Percentiles rank a stretch among this genome's conserved stretches.
These are phyloP conservation scores for Chloroceryle inda DNA, from an alignment of 2,797 vertebrate species.

Conservation along the genomic window DNA sequence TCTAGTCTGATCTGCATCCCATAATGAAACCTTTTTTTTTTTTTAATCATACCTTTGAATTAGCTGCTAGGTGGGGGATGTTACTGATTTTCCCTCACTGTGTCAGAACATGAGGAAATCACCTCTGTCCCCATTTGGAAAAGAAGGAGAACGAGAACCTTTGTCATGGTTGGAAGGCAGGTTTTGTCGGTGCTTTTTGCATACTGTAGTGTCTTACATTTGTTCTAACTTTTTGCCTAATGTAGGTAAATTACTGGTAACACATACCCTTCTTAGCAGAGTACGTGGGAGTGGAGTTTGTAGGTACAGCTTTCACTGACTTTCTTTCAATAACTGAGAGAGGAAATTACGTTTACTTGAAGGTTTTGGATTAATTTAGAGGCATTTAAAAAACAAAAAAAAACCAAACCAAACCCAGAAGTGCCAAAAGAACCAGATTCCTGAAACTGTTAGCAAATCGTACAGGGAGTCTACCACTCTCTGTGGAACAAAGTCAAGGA, in stretches of 20 bases:
- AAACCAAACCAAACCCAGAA: neutral
- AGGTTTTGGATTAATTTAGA: neutral
- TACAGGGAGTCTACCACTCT: neutral
- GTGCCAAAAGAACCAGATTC: neutral
- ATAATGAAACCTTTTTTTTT: neutral
- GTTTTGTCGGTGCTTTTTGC: neutral
- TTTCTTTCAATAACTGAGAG: neutral
- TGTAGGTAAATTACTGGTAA: conserved; percentile 4
- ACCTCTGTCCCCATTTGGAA: neutral
- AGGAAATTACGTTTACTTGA: neutral
- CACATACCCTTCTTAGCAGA: neutral
- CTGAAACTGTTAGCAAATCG: neutral
- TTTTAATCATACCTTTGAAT: neutral
- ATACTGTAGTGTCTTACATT: neutral
- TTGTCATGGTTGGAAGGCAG: neutral
- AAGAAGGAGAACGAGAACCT: neutral
- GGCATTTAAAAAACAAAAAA: neutral
- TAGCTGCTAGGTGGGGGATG: neutral
- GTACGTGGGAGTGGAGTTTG: neutral
- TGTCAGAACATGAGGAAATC: neutral
- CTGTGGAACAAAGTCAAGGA: neutral
- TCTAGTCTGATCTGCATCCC: neutral
- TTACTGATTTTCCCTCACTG: neutral
- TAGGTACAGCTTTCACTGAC: neutral
- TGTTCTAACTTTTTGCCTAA: neutral